Percentiles rank a stretch among this genome's conserved stretches.
Conservation (phyloP, 2,797 vertebrate genomes). For the Lycodopsis pacificus region DNA sequence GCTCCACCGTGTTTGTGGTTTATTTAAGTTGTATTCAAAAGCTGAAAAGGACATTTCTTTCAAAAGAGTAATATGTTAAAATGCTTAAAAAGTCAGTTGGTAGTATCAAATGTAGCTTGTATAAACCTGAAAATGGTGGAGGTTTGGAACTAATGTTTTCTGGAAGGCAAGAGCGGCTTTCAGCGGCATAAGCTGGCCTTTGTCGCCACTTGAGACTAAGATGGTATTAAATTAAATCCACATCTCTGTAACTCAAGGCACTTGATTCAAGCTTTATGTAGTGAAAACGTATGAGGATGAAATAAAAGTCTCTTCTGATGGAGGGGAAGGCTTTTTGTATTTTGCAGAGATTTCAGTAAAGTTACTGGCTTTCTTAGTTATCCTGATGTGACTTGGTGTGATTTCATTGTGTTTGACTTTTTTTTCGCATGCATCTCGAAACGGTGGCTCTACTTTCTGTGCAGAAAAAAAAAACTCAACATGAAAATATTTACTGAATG, state of each 20-base stretch:
- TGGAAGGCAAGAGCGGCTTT: slow-evolving; percentile 91
- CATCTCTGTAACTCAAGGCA: slow-evolving; percentile 98
- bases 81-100: slow-evolving; percentile 84
- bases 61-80: slow-evolving; percentile 68
- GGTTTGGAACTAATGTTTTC: slow-evolving; percentile 88
- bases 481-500: neutral
- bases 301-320: slow-evolving; percentile 95
- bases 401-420: slow-evolving; percentile 81
- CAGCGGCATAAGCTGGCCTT: slow-evolving; percentile 99
- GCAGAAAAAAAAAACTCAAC: slow-evolving; percentile 8
- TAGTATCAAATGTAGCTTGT: slow-evolving; percentile 95
- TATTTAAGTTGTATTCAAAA: slow-evolving; percentile 82
- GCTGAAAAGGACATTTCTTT: slow-evolving; percentile 49
- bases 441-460: neutral
- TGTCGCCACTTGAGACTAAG: slow-evolving; percentile 98
- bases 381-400: slow-evolving; percentile 85
- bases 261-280: slow-evolving; percentile 99
- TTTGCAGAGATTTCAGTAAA: slow-evolving; percentile 99
- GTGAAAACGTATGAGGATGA: slow-evolving; percentile 91
- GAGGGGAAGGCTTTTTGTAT: slow-evolving; percentile 98
- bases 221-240: slow-evolving; percentile 95
- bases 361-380: slow-evolving; percentile 99
- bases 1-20: slow-evolving; percentile 92
- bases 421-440: slow-evolving; percentile 62
- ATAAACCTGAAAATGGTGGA: slow-evolving; percentile 89